Evolutionary conservation across 2,888 invertebrate genomes (phyloP).

Genomic region (Conomelus anceps): DNA sequence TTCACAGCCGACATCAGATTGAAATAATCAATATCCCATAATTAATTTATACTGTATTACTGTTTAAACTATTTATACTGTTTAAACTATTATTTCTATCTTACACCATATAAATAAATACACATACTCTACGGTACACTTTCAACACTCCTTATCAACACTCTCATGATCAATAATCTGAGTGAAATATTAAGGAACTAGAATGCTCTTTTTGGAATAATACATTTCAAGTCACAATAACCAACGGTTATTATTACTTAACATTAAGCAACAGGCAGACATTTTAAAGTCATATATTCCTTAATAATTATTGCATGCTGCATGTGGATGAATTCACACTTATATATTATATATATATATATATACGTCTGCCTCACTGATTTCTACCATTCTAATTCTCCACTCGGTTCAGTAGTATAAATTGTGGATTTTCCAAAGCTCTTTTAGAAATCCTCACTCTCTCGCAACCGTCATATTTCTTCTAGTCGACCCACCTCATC

Average conservation of each 20-base stretch:
- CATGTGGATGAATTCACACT: neutral
- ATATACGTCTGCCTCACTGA: too few species aligned
- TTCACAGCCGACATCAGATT: neutral
- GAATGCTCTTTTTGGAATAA: too few species aligned
- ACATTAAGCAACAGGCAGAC: neutral
- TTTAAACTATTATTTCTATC: too few species aligned
- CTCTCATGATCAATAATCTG: too few species aligned
- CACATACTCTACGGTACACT: too few species aligned
- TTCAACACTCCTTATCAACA: too few species aligned
- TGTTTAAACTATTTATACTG: too few species aligned
- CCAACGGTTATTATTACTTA: neutral
- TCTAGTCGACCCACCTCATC: too few species aligned
- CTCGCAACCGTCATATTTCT: neutral
- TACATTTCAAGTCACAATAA: neutral
- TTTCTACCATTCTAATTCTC: neutral
- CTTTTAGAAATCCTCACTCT: neutral
- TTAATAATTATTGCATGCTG: neutral
- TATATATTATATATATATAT: too few species aligned
- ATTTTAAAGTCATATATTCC: neutral
- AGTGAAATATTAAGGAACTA: too few species aligned
- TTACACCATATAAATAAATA: too few species aligned
- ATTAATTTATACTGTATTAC: too few species aligned
- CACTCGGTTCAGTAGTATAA: neutral
- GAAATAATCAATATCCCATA: neutral
- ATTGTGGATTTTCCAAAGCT: neutral